Evolutionary conservation across 1,140 invertebrate species (phyloP).

Genomic region (Drosophila ananassae): DNA sequence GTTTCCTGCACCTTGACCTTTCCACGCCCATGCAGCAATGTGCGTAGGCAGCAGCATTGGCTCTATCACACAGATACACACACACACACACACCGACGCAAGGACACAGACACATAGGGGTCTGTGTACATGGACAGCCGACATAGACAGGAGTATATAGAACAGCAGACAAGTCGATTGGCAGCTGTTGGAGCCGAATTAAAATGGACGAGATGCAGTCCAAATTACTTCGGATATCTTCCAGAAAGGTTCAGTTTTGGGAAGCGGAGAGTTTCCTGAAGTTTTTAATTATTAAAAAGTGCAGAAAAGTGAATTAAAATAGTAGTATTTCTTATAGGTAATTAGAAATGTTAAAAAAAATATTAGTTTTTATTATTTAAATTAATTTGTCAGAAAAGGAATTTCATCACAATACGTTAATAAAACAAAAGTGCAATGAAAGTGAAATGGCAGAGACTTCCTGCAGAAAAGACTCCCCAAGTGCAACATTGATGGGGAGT

Average conservation of each 20-base stretch:
- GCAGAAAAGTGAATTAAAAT: too few species aligned
- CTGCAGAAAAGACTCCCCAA: conserved; percentile 2
- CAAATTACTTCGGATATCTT: conserved; percentile 14
- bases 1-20: conserved; percentile 65
- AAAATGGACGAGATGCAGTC: conserved; percentile 28
- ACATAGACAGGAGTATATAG: conserved; percentile 4
- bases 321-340: too few species aligned
- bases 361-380: too few species aligned
- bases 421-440: conserved; percentile 21
- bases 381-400: too few species aligned
- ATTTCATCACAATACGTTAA: not conserved
- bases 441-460: not conserved
- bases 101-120: conserved; percentile 1
- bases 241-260: conserved; percentile 5
- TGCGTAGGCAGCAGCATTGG: conserved; percentile 31
- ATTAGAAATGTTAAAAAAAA: too few species aligned
- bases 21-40: conserved; percentile 42
- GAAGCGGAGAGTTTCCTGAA: conserved; percentile 5
- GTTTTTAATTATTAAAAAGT: conserved; percentile 6
- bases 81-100: conserved; percentile 12
- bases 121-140: not conserved
- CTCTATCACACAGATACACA: conserved; percentile 23
- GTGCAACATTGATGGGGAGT: not conserved
- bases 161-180: conserved; percentile 31
- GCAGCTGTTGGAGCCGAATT: conserved; percentile 44